These are phyloP conservation scores for Crypturellus undulatus DNA, from an alignment of 2,113 vertebrate species.

Conservation along the genomic window DNA sequence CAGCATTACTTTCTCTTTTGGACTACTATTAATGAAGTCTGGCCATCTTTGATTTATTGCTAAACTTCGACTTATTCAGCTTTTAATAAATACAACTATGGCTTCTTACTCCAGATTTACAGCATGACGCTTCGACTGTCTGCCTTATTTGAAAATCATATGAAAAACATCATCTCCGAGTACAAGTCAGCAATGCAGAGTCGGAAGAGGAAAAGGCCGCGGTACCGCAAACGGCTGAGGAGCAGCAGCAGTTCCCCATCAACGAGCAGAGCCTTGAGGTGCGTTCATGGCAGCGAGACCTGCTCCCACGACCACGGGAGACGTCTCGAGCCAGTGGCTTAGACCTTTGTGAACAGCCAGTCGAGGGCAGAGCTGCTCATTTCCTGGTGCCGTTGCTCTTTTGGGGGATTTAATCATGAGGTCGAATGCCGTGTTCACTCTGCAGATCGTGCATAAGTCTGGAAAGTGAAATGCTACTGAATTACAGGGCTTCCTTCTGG, in stretches of 20 bases:
- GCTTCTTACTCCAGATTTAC: conserved; percentile 85
- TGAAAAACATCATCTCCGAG: conserved; percentile 93
- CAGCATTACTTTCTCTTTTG: background rate
- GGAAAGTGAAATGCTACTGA: background rate
- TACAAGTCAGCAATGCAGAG: conserved; percentile 91
- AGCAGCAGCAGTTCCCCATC: conserved; percentile 88
- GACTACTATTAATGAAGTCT: background rate
- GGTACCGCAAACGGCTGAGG: conserved; percentile 87
- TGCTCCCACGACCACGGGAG: background rate
- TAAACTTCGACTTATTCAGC: background rate
- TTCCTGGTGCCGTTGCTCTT: background rate
- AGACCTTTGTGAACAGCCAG: background rate
- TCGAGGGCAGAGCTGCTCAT: background rate
- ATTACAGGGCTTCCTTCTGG: background rate
- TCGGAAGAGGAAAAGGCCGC: conserved; percentile 85
- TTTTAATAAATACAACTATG: background rate
- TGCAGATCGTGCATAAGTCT: background rate
- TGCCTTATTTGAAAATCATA: conserved; percentile 93
- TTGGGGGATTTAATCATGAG: background rate
- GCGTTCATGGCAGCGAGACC: background rate
- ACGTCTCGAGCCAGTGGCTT: no score
- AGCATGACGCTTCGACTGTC: conserved; percentile 96
- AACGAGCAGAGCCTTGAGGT: conserved; percentile 86
- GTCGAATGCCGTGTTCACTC: background rate
- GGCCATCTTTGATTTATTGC: background rate